Evolutionary conservation across 2,888 invertebrate species (phyloP).

Genomic region (Auanema sp.): DNA sequence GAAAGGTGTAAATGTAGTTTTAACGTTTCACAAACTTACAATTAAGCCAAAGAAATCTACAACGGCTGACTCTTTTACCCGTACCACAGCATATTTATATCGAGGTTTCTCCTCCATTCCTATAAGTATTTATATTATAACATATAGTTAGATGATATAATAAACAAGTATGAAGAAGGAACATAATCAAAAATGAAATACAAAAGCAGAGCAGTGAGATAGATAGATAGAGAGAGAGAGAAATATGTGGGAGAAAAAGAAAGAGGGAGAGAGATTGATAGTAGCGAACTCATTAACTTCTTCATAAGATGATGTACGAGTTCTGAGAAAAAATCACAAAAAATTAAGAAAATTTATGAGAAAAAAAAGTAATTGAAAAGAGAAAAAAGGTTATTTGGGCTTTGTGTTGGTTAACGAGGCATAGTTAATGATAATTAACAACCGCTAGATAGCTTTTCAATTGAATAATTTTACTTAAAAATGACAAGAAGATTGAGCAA

Average conservation of each 20-base stretch:
- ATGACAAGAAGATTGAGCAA: background rate
- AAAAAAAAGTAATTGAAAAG: background rate
- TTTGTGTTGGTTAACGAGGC: too few relatives aligned
- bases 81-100: constrained; percentile 41
- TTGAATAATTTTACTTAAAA: too few relatives aligned
- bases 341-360: too few relatives aligned
- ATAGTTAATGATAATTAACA: too few relatives aligned
- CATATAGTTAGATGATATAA: background rate
- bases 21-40: constrained; percentile 27
- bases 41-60: constrained; percentile 41
- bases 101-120: constrained; percentile 18
- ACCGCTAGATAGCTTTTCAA: too few relatives aligned
- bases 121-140: background rate
- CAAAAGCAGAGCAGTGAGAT: background rate
- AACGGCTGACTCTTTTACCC: constrained; percentile 31
- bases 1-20: too few relatives aligned
- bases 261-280: too few relatives aligned
- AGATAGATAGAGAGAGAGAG: constrained; percentile 8
- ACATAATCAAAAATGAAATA: background rate
- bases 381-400: too few relatives aligned
- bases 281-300: too few relatives aligned
- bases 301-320: too few relatives aligned
- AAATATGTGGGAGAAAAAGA: too few relatives aligned
- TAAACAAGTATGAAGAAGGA: background rate
- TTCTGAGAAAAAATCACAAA: too few relatives aligned